Base-by-base conservation (phyloP, 2,113 vertebrate genomes). In the Zapus hudsonius region DNA sequence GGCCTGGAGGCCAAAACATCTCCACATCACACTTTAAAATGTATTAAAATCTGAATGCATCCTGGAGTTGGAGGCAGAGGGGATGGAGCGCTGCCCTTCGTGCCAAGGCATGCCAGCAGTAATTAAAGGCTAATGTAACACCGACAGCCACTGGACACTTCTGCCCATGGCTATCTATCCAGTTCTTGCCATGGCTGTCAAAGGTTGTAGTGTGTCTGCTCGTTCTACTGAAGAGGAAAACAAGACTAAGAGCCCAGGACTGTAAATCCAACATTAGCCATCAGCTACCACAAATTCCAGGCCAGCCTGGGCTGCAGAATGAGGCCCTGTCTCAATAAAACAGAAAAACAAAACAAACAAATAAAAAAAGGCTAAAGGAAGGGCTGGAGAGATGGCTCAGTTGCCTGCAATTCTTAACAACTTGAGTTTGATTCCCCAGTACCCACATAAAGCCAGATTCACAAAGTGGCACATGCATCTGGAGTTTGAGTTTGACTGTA, bases 61-160 rank as follows among this genome's bases (percentile, higher is more conserved):
- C 8, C 55, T 84, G 69, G 40, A 63, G 42, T 7, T 66, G 31
- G 47, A n/a, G 76, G 7, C 7, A 25, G 36, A 9, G 29, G 42
- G 17, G n/a, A 73, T 55, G 59, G 75, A 66, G 42, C 42, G 67
- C 5, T 63, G 12, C 1, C 7, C 44, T 76, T 44, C 5, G 5
- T 6, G 36, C 36, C 7, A 64, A 20, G 1, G 11, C 7, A 8
- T 0, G n/a, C 3, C 36, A 57, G 22, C 36, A n/a, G 36, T 36
- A 23, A 44, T 7, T 13, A 61, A 57, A 25, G 1, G 19, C 36
- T n/a, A 40, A 44, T 0, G 1, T 6, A n/a, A 4, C 20, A 47
- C 0, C 73, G 12, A 1, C 38, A 27, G 36, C 23, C 27, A 36
- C 42, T 15, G 3, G 70, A 42, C 2, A 1, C 25, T 16, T 27